Percentiles rank a stretch among this genome's conserved stretches.
Conservation (phyloP, 2,888 invertebrate genomes). For the Microchrysa polita region DNA sequence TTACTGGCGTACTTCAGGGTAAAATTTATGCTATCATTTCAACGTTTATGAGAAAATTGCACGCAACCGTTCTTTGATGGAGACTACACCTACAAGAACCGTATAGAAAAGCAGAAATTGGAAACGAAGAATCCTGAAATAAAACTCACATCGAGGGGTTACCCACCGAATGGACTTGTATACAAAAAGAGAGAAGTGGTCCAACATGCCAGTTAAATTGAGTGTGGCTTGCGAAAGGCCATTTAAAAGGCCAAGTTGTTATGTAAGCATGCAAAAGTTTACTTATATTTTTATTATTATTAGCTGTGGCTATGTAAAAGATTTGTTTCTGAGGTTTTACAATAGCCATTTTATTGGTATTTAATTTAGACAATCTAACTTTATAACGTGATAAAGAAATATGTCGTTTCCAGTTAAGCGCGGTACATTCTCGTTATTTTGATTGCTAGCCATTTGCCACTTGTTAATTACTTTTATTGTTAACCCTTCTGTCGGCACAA, state of each 20-base stretch:
- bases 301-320: conserved; percentile 31
- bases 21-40: conserved; percentile 54
- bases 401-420: too few species aligned
- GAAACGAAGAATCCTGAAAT: neutral
- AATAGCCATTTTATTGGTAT: conserved; percentile 22
- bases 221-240: neutral
- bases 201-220: conserved; percentile 10
- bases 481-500: too few species aligned
- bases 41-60: conserved; percentile 42
- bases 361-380: conserved; percentile 36
- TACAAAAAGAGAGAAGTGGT: conserved; percentile 9
- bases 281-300: conserved; percentile 40
- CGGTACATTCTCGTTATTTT: too few species aligned
- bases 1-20: conserved; percentile 53
- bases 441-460: too few species aligned
- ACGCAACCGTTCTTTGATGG: conserved; percentile 34
- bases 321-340: conserved; percentile 33
- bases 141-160: conserved; percentile 9
- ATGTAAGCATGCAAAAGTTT: conserved; percentile 38
- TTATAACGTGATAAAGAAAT: conserved; percentile 25
- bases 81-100: neutral
- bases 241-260: conserved; percentile 33
- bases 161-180: neutral
- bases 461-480: too few species aligned
- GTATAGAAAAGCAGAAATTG: neutral